These are phyloP conservation scores for Thecophora atra DNA, from an alignment of 2,888 invertebrate genomes.

Conservation along the genomic window DNA sequence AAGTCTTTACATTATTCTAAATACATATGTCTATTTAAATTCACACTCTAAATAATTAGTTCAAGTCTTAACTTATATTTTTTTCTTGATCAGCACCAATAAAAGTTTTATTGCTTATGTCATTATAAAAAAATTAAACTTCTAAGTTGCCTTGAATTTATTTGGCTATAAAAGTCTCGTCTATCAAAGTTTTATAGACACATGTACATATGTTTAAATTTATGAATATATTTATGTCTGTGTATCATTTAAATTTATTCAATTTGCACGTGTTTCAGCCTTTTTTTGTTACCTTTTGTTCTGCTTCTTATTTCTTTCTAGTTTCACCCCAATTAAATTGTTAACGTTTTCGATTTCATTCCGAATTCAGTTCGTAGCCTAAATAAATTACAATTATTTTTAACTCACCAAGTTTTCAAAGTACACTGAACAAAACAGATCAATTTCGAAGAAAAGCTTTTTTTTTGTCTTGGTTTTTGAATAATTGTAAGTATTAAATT, in stretches of 20 bases:
- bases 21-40: too few relatives aligned
- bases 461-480: background rate
- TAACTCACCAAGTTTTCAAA: background rate
- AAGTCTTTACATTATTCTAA: too few relatives aligned
- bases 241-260: background rate
- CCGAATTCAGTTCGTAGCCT: constrained; percentile 14
- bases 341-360: constrained; percentile 24
- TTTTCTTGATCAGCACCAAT: too few relatives aligned
- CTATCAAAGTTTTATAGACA: too few relatives aligned
- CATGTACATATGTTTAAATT: too few relatives aligned
- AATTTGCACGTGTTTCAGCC: background rate
- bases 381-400: background rate
- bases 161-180: too few relatives aligned
- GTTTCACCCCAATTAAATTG: constrained; percentile 25
- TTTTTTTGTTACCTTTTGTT: background rate
- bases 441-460: background rate
- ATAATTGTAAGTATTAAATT: background rate
- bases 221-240: background rate
- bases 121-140: too few relatives aligned
- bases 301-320: background rate
- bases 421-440: background rate
- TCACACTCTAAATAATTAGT: too few relatives aligned
- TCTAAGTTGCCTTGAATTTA: too few relatives aligned
- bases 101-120: too few relatives aligned
- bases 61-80: too few relatives aligned